A percentile compares a stretch with the other conserved stretches of the same genome.
These are phyloP conservation scores for Bergia sp. DNA, from an alignment of 92 coral and sea anemone species.

Conservation along the genomic window DNA sequence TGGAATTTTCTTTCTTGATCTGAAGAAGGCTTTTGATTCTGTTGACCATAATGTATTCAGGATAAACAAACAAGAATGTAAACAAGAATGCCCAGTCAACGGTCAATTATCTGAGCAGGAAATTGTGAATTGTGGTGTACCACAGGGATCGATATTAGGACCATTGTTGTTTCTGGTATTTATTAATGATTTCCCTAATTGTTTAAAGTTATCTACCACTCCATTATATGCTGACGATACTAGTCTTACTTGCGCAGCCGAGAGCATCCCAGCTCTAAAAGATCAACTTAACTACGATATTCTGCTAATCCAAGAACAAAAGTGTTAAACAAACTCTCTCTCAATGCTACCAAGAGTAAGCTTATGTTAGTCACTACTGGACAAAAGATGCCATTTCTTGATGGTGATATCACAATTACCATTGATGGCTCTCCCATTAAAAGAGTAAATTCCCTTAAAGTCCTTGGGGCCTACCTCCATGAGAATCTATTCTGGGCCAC, in stretches of 20 bases:
- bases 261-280: not conserved
- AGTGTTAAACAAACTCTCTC: not conserved
- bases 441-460: not conserved
- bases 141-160: no score
- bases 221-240: slow-evolving; percentile 1
- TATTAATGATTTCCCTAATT: slow-evolving; percentile 10
- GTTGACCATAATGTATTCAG: not conserved
- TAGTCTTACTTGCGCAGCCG: not conserved
- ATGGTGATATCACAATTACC: not conserved
- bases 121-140: not conserved
- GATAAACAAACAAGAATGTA: no score
- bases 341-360: no score
- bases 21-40: not conserved
- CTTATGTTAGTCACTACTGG: not conserved
- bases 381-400: not conserved
- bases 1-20: not conserved
- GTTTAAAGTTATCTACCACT: no score
- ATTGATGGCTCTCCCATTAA: not conserved
- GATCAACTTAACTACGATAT: not conserved
- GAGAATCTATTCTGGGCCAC: not conserved
- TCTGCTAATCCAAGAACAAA: not conserved
- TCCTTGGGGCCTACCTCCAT: not conserved
- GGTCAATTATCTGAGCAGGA: not conserved
- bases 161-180: not conserved
- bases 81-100: slow-evolving; percentile 1